Conservation (phyloP, 1,140 invertebrate genomes). For the Diabrotica virgifera region DNA sequence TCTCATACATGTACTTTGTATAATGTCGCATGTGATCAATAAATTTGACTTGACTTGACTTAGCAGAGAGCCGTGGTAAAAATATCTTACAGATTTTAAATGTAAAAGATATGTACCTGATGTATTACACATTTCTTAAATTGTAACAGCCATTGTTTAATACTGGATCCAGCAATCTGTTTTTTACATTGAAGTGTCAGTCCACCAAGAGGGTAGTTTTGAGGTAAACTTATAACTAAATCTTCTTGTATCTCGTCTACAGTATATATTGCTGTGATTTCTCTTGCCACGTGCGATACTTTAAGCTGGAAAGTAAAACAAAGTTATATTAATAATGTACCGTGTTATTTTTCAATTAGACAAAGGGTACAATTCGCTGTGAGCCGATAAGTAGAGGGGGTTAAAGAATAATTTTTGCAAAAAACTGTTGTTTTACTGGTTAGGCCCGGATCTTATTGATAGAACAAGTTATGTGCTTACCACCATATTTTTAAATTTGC, state of each 20-base stretch:
- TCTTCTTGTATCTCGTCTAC: slow-evolving; percentile 82
- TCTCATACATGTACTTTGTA: no score
- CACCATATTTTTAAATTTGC: slow-evolving; percentile 67
- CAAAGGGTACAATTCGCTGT: no score
- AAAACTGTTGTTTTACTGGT: no score
- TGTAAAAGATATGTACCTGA: slow-evolving; percentile 56
- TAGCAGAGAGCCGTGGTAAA: no score
- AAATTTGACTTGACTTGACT: no score
- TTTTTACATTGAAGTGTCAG: slow-evolving; percentile 68
- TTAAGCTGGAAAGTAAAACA: slow-evolving; percentile 57
- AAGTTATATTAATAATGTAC: background rate
- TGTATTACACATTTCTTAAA: slow-evolving; percentile 76
- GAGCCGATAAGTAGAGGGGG: no score
- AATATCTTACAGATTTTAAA: no score
- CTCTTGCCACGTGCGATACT: slow-evolving; percentile 65
- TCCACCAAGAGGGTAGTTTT: slow-evolving; percentile 76
- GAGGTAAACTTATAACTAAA: slow-evolving; percentile 70
- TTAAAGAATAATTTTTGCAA: no score
- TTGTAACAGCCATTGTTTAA: slow-evolving; percentile 75
- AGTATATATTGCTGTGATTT: slow-evolving; percentile 76
- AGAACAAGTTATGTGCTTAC: slow-evolving; percentile 56
- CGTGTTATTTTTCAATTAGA: no score
- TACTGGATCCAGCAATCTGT: slow-evolving; percentile 58
- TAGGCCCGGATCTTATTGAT: no score
- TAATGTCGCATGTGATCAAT: no score